Percentiles rank a stretch among this genome's conserved stretches.
Evolutionary conservation across 2,888 invertebrate genomes (phyloP).

Genomic region (Unio pictorum): DNA sequence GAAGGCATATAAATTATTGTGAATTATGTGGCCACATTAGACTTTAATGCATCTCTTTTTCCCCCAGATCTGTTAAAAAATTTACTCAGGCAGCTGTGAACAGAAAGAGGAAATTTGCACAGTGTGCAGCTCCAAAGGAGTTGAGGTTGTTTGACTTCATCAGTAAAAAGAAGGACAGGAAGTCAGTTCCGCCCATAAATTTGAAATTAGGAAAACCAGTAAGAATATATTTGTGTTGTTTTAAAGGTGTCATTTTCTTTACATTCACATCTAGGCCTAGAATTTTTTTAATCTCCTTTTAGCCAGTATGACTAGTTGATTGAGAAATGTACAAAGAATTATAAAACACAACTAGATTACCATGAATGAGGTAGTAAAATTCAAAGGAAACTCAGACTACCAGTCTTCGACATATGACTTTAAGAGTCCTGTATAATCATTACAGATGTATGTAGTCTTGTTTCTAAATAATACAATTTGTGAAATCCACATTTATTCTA

Average conservation of each 20-base stretch:
- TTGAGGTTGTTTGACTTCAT: conserved; percentile 82
- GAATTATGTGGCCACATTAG: no score
- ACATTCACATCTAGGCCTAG: background rate
- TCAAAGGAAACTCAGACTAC: no score
- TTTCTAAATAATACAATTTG: no score
- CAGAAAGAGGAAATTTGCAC: conserved; percentile 89
- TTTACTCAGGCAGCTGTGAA: conserved; percentile 81
- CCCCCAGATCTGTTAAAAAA: conserved; percentile 61
- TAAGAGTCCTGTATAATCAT: no score
- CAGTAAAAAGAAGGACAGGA: conserved; percentile 47
- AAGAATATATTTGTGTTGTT: conserved; percentile 15
- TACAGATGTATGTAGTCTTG: no score
- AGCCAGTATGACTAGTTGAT: no score
- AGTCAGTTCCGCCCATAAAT: conserved; percentile 24
- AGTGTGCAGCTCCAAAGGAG: conserved; percentile 85
- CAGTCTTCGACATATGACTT: no score
- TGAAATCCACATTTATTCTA: no score
- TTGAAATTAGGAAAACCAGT: conserved; percentile 60
- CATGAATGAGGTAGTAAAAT: no score
- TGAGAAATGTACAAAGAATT: no score
- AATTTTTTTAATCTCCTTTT: background rate
- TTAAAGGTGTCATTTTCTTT: conserved; percentile 1
- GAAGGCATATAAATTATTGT: no score
- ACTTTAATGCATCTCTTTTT: background rate
- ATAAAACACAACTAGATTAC: no score